Evolutionary conservation across 2,797 vertebrate species (phyloP).

Genomic region (Poecilia wingei): DNA sequence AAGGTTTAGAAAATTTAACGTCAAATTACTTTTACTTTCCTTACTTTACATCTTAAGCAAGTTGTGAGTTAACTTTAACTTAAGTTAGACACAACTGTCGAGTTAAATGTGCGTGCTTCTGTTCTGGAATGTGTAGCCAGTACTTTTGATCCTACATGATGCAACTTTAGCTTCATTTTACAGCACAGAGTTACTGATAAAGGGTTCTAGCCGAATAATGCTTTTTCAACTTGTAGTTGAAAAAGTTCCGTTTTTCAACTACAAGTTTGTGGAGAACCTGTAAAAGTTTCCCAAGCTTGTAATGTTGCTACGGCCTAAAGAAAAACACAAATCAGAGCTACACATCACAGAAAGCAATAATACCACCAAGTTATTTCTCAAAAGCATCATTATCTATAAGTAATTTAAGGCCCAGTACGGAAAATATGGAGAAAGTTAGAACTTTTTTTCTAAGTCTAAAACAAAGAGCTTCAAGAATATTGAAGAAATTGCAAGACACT

Average conservation of each 20-base stretch:
- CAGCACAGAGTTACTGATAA: not conserved
- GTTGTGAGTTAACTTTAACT: not conserved
- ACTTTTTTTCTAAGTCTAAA: not conserved
- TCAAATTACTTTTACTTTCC: not conserved
- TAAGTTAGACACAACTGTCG: not conserved
- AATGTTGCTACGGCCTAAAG: not conserved
- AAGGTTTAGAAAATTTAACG: not conserved
- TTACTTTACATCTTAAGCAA: too few relatives aligned
- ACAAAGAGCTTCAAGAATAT: not conserved
- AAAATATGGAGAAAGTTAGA: not conserved
- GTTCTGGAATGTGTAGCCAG: not conserved
- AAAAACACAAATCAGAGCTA: not conserved
- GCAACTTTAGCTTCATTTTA: not conserved
- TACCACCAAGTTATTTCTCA: not conserved
- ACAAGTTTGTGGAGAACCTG: not conserved
- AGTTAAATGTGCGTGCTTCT: not conserved
- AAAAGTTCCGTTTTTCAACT: not conserved
- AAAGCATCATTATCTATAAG: not conserved
- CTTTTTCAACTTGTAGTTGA: too few relatives aligned
- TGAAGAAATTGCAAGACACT: not conserved
- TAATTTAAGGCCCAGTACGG: not conserved
- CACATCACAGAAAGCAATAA: not conserved
- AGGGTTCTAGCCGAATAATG: not conserved
- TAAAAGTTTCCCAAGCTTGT: not conserved
- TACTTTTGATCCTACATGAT: not conserved